A percentile compares a stretch with the other conserved stretches of the same genome.
Evolutionary conservation across 2,113 vertebrate species (phyloP).

Genomic region (Crotalus tigris): DNA sequence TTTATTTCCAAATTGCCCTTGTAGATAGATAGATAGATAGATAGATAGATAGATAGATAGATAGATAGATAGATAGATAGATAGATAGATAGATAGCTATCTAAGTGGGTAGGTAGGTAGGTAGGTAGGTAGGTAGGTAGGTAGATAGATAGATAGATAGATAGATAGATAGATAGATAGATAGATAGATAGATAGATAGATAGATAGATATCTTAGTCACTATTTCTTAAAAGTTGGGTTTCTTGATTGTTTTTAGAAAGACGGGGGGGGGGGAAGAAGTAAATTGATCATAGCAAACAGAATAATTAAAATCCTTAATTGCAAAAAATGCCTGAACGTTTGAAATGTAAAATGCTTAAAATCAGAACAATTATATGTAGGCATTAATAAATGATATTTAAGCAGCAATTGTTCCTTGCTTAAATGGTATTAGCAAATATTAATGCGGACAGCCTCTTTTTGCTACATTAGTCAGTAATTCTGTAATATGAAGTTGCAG

Average conservation of each 20-base stretch:
- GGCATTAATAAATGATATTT: slow-evolving; percentile 12
- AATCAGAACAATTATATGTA: background rate
- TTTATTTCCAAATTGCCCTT: no score
- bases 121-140: no score
- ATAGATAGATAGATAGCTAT: no score
- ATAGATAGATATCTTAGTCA: background rate
- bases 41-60: no score
- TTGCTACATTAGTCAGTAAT: background rate
- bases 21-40: no score
- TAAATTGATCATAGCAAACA: background rate
- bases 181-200: no score
- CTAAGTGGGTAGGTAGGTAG: no score
- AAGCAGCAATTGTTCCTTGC: background rate
- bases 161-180: no score
- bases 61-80: no score
- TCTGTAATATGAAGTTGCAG: background rate
- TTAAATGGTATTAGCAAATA: background rate
- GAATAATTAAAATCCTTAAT: background rate
- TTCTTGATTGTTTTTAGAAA: background rate
- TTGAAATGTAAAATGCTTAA: background rate
- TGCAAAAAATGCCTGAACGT: accelerated
- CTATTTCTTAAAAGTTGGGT: background rate
- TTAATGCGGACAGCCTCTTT: background rate
- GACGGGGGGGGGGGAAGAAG: background rate
- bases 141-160: no score